Percentiles rank a stretch among this genome's conserved stretches.
These are phyloP conservation scores for Istiophorus platypterus DNA, from an alignment of 2,113 vertebrate species.

Conservation along the genomic window DNA sequence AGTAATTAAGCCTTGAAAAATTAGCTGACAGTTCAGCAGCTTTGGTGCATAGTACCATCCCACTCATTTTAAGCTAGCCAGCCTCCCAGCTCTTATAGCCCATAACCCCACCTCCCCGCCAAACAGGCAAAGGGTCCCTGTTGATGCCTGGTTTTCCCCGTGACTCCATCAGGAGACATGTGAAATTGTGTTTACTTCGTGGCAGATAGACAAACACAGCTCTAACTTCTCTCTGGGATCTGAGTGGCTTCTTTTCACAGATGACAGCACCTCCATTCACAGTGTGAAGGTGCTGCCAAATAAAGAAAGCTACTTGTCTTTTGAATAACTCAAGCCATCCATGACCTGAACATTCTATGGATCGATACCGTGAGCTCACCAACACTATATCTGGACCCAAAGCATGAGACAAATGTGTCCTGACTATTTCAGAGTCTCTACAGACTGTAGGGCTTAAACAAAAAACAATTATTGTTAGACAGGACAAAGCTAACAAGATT, in stretches of 20 bases:
- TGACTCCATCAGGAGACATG: neutral
- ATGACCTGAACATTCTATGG: neutral
- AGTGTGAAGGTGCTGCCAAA: slow-evolving; percentile 21
- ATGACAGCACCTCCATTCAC: slow-evolving; percentile 8
- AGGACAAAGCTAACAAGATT: neutral
- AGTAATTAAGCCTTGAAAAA: slow-evolving; percentile 92
- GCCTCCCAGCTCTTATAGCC: neutral
- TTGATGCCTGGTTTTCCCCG: neutral
- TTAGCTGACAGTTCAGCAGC: slow-evolving; percentile 86
- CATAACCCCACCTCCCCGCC: neutral
- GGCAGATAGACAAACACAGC: slow-evolving; percentile 21
- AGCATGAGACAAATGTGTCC: neutral
- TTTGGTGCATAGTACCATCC: slow-evolving; percentile 56
- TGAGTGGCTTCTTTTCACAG: slow-evolving; percentile 11
- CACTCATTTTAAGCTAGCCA: slow-evolving; percentile 4
- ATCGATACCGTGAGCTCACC: slow-evolving; percentile 6
- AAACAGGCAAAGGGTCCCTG: neutral
- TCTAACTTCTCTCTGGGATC: neutral
- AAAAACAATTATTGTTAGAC: neutral
- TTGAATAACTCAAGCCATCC: neutral
- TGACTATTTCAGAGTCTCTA: neutral
- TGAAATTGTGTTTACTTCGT: slow-evolving; percentile 32
- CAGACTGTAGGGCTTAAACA: neutral
- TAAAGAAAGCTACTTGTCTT: slow-evolving; percentile 13
- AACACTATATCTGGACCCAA: neutral